Conservation (phyloP, 2,797 vertebrate genomes). For the Danionella dracula region DNA sequence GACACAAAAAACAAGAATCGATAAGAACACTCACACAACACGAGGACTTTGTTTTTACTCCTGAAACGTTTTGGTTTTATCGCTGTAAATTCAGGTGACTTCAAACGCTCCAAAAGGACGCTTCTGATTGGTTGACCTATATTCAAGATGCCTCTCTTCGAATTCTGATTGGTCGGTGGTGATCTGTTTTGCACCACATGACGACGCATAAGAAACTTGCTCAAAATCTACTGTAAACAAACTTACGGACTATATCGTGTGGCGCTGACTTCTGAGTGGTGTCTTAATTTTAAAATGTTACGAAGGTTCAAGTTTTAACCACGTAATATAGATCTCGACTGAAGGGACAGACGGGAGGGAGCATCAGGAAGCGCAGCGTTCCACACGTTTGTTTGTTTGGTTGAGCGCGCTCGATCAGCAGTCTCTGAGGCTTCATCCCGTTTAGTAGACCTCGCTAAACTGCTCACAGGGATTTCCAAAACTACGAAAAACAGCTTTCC, state of each 20-base stretch:
- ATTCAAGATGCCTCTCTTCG: slow-evolving; percentile 40
- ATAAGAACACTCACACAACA: neutral
- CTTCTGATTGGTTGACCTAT: slow-evolving; percentile 68
- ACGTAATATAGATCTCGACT: neutral
- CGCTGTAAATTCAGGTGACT: neutral
- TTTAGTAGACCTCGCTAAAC: slow-evolving; percentile 20
- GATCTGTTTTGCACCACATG: slow-evolving; percentile 62
- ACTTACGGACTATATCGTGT: slow-evolving; percentile 43
- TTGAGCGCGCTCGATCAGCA: slow-evolving; percentile 40
- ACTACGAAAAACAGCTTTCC: neutral
- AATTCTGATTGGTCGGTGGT: slow-evolving; percentile 55
- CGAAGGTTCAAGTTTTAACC: too few species aligned
- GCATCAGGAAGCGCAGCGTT: neutral
- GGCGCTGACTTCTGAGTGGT: neutral
- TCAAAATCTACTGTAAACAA: slow-evolving; percentile 66
- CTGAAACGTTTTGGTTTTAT: neutral
- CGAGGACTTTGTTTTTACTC: neutral
- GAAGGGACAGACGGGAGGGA: slow-evolving; percentile 34
- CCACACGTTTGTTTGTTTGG: slow-evolving; percentile 20
- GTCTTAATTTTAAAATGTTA: neutral
- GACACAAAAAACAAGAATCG: neutral
- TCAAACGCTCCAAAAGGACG: neutral
- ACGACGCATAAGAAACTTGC: slow-evolving; percentile 56
- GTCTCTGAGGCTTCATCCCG: slow-evolving; percentile 27
- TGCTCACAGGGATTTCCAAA: neutral